These are phyloP conservation scores for Sminthurides bifidus DNA, from an alignment of 1,140 invertebrate genomes.

Conservation along the genomic window DNA sequence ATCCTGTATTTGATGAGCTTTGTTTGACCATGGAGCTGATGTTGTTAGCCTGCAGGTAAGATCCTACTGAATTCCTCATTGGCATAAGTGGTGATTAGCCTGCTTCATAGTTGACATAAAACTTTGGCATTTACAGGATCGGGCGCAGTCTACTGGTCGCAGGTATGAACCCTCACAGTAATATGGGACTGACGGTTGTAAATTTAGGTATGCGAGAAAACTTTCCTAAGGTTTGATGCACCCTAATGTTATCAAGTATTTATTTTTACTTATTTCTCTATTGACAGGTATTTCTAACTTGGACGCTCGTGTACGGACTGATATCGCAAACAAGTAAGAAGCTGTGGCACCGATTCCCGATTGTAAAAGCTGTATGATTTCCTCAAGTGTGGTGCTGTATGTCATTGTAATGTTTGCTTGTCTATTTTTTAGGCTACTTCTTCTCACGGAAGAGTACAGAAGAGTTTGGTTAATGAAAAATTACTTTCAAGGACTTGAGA, in stretches of 20 bases:
- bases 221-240: constrained; percentile 43
- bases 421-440: constrained; percentile 38
- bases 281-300: constrained; percentile 45
- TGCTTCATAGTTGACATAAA: too few species aligned
- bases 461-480: constrained; percentile 46
- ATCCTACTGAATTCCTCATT: not conserved
- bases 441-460: constrained; percentile 47
- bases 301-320: constrained; percentile 49
- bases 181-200: constrained; percentile 49
- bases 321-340: constrained; percentile 51
- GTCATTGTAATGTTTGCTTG: constrained; percentile 3
- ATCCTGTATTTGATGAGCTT: constrained; percentile 44
- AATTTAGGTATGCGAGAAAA: constrained; percentile 51
- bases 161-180: constrained; percentile 50
- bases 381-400: not conserved
- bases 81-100: not conserved
- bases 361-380: not conserved
- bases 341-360: not conserved
- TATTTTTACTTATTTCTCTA: not conserved
- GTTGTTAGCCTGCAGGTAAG: constrained; percentile 46
- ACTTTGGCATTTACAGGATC: too few species aligned
- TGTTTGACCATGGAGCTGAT: constrained; percentile 50
- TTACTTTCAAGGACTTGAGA: constrained; percentile 44
- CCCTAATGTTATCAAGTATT: not conserved
- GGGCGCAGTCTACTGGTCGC: constrained; percentile 46